Evolutionary conservation across 2,113 vertebrate genomes (phyloP), one percentile per base, ranked within the genome.

Genomic region (Morone saxatilis): DNA sequence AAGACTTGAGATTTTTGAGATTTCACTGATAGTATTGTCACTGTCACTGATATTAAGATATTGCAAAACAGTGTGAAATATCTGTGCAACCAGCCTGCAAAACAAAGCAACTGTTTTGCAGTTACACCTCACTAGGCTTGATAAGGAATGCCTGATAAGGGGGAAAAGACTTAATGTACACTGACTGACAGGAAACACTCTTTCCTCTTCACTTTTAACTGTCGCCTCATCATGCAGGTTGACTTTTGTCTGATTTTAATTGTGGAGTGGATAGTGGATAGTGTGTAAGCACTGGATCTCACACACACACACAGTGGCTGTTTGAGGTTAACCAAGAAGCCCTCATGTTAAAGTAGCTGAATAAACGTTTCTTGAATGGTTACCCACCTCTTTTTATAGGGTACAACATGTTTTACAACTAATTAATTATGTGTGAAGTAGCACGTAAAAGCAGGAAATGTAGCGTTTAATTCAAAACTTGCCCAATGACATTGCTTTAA

Each of bases 1-100:
- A 90, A 84, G 90, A 88, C 77, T 80, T 75, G 66, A 85, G 88
- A 91, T 92, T 85, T 91, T 89, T 88, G 81, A 91, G 90, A 94
- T 92, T 66, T 66, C 63, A 31, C 89, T 62, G 91, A 93, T 89
- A 88, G 57, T 22, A 50, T 56, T 79, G 75, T 76, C 10, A 81
- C 88, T 87, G 89, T 92, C 16, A 78, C 74, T 82, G 79, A 92
- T 87, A 87, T 85, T 65, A 91, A 83, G 87, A 91, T 87, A 86
- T 88, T 71, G 69, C 73, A 72, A 74, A 48, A 31, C 60, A 80
- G 83, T 56, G 87, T 67, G 83, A 86, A 86, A 86, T 83, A 84
- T 85, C 91, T 88, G 83, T 65, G 83, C 87, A 87, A 68, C 45
- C 71, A 84, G 89, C 73, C 87, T 81, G 83, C 59, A 70, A 84